These are phyloP conservation scores for Typhlomys cinereus DNA, from an alignment of 2,113 vertebrate genomes.

Conservation along the genomic window DNA sequence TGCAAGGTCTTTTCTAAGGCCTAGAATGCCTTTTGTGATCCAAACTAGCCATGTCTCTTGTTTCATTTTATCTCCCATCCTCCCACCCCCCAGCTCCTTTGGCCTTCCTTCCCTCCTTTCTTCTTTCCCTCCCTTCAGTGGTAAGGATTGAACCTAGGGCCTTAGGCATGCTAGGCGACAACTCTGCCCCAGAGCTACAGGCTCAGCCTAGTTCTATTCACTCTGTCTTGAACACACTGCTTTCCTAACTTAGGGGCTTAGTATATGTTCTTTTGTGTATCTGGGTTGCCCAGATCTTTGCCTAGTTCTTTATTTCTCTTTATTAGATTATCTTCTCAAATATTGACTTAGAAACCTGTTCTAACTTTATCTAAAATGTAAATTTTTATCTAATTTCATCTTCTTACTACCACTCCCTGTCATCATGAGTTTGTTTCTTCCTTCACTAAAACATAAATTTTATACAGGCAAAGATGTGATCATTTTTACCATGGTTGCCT, in stretches of 20 bases:
- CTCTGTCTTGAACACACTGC: neutral
- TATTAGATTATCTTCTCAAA: neutral
- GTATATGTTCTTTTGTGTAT: neutral
- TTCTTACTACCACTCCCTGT: neutral
- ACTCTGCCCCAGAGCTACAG: neutral
- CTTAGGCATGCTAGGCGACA: neutral
- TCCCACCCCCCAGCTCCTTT: neutral
- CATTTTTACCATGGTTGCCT: neutral
- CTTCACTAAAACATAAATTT: constrained; percentile 21
- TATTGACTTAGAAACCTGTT: neutral
- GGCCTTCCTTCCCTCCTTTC: no score
- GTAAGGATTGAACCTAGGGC: neutral
- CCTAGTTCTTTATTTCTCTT: neutral
- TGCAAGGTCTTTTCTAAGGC: neutral
- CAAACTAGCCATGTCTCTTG: neutral
- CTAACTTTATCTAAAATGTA: neutral
- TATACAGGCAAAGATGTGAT: constrained; percentile 24
- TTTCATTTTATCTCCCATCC: neutral
- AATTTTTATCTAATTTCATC: neutral
- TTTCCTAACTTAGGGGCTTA: neutral
- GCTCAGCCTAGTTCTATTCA: neutral
- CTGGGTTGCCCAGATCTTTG: neutral
- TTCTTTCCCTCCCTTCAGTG: no score
- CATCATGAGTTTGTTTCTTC: neutral
- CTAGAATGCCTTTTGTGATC: neutral